phyloP scores from a whole-genome alignment of 2,113 vertebrate species.

The Otus sunia region DNA sequence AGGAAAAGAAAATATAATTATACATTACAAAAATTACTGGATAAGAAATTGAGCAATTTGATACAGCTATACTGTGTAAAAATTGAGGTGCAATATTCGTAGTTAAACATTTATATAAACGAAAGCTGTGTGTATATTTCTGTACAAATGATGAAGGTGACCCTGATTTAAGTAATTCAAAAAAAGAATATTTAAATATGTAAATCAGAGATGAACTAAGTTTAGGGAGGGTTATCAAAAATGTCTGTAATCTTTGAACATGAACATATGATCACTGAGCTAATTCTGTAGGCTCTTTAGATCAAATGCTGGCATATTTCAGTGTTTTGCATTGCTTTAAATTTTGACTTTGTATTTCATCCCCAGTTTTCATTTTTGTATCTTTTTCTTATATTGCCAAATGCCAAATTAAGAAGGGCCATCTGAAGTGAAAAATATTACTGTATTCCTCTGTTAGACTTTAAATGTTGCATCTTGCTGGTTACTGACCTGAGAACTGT shows the following conservation, averaged over 20 bases:
- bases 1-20: background rate
- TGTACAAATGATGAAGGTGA: background rate
- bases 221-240: conserved; percentile 38
- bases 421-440: background rate
- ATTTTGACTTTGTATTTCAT: background rate
- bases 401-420: background rate
- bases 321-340: background rate
- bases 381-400: background rate
- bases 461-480: background rate
- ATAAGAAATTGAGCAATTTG: background rate
- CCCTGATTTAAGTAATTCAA: background rate
- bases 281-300: background rate
- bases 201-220: conserved; percentile 10
- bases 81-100: background rate
- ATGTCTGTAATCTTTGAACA: conserved; percentile 32
- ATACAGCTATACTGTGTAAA: background rate
- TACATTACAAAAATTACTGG: background rate
- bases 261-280: conserved; percentile 33
- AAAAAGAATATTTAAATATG: background rate
- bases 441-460: background rate
- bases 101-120: background rate
- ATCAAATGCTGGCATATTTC: background rate
- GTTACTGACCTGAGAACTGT: background rate
- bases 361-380: background rate
- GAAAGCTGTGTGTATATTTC: background rate